Conservation (phyloP, 2,797 vertebrate species). For the Heterohyrax brucei region DNA sequence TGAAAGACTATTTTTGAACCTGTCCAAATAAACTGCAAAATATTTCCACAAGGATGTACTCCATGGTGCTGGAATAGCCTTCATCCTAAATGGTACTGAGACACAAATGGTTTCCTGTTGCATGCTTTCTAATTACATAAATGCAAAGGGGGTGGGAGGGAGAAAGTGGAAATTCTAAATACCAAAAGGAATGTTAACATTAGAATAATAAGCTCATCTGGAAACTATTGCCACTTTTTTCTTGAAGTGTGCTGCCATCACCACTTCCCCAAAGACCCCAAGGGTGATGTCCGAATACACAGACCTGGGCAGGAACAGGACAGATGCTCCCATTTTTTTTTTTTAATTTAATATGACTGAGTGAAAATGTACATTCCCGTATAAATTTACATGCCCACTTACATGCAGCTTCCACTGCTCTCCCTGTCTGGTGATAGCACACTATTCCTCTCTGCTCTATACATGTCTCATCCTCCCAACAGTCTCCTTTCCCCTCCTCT, state of each 20-base stretch:
- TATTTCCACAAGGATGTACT: constrained; percentile 80
- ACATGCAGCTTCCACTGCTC: too few species aligned
- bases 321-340: background rate
- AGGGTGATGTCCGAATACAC: constrained; percentile 69
- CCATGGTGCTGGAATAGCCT: constrained; percentile 31
- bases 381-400: too few species aligned
- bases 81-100: constrained; percentile 72
- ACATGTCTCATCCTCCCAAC: too few species aligned
- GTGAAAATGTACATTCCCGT: too few species aligned
- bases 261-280: constrained; percentile 71
- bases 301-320: background rate
- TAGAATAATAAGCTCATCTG: constrained; percentile 90
- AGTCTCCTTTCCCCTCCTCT: too few species aligned
- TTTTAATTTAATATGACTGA: too few species aligned
- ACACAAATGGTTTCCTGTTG: constrained; percentile 84
- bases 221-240: constrained; percentile 89
- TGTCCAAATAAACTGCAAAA: constrained; percentile 84
- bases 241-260: constrained; percentile 85
- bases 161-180: constrained; percentile 89
- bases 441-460: too few species aligned
- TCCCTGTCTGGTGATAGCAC: too few species aligned
- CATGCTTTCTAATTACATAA: constrained; percentile 88
- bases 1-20: constrained; percentile 83
- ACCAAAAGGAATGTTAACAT: constrained; percentile 90
- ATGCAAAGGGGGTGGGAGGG: constrained; percentile 77